Conservation (phyloP, 2,113 vertebrate genomes). For the Poicephalus meyeri region DNA sequence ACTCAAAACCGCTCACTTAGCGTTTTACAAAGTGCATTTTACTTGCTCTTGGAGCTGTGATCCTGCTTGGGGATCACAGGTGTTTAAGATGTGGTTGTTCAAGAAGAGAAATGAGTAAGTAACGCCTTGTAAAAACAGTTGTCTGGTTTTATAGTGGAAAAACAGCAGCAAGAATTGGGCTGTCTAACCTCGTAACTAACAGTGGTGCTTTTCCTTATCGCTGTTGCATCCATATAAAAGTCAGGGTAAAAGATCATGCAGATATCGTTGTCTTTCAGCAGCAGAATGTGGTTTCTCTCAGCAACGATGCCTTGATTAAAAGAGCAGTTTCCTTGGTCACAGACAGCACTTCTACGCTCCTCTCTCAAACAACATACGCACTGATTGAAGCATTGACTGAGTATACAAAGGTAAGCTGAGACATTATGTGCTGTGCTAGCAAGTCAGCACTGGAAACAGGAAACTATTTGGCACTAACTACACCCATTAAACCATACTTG, state of each 20-base stretch:
- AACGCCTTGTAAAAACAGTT: not conserved
- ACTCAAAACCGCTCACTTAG: accelerated
- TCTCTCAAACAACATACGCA: constrained; percentile 79
- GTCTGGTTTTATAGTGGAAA: not conserved
- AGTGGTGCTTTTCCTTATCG: accelerated
- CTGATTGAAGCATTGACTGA: constrained; percentile 80
- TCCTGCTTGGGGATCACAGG: not conserved
- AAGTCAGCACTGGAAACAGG: not conserved
- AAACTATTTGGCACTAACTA: not conserved
- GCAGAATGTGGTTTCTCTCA: constrained; percentile 64
- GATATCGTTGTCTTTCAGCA: constrained; percentile 71
- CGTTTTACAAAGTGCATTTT: not conserved
- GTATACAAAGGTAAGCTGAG: constrained; percentile 75
- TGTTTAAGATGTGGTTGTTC: not conserved
- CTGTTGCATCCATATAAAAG: not conserved
- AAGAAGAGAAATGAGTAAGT: not conserved
- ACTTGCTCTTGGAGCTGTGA: not conserved
- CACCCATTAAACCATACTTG: not conserved
- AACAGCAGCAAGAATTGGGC: not conserved
- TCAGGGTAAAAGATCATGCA: accelerated
- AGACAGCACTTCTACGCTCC: constrained; percentile 79
- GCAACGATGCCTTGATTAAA: constrained; percentile 75
- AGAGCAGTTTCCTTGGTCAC: constrained; percentile 79
- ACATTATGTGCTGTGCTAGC: not conserved
- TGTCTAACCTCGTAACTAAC: not conserved